A percentile compares a stretch with the other conserved stretches of the same genome.
Evolutionary conservation across 2,797 vertebrate species (phyloP).

Genomic region (Eospalax fontanierii): DNA sequence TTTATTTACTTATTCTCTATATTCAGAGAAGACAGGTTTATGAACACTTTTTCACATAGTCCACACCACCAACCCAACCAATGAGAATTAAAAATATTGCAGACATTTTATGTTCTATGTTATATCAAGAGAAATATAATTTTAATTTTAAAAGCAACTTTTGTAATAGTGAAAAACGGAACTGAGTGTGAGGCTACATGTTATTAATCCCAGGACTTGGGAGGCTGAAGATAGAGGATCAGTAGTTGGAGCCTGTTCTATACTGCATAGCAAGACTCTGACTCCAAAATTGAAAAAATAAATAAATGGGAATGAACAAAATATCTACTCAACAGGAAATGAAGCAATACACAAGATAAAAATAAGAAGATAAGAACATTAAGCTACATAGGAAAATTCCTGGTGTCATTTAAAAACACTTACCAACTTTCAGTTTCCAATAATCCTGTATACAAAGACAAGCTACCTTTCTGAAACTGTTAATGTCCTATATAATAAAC

Average conservation of each 20-base stretch:
- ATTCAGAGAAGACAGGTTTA: background rate
- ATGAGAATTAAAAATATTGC: background rate
- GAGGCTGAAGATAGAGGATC: background rate
- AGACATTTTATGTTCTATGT: background rate
- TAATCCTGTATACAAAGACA: background rate
- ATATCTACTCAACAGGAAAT: slow-evolving; percentile 21
- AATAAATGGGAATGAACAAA: slow-evolving; percentile 62
- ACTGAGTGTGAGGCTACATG: accelerated
- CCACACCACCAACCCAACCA: background rate
- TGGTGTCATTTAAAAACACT: background rate
- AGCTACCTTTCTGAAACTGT: background rate
- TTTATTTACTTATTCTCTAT: background rate
- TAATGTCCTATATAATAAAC: background rate
- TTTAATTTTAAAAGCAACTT: slow-evolving; percentile 49
- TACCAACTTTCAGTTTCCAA: background rate
- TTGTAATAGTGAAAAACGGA: background rate
- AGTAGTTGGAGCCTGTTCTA: background rate
- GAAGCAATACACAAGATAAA: background rate
- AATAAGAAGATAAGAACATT: background rate
- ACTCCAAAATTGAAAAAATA: background rate
- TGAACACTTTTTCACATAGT: background rate
- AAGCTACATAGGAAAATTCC: slow-evolving; percentile 1
- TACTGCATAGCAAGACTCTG: no score
- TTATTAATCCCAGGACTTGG: background rate
- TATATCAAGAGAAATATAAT: slow-evolving; percentile 5